Percentiles rank a stretch among this genome's conserved stretches.
Conservation (phyloP, 2,797 vertebrate species). For the Acrossocheilus wenchowensis region DNA sequence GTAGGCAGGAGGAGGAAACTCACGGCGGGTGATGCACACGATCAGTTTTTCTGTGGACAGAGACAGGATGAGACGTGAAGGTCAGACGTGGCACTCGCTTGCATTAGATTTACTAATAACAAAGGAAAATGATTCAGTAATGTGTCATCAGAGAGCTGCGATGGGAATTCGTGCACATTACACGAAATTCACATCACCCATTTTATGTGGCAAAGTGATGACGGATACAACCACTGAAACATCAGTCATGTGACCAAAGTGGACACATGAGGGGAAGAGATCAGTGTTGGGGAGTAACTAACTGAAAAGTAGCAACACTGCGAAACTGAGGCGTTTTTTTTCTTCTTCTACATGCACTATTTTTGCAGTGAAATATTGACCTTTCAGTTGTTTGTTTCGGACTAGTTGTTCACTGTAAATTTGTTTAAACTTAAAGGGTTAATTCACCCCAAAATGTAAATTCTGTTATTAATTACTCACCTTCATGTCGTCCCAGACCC, state of each 20-base stretch:
- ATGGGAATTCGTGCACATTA: constrained; percentile 40
- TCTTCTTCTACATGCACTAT: too few relatives aligned
- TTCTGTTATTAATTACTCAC: too few relatives aligned
- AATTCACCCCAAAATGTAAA: too few relatives aligned
- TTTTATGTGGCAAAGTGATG: not conserved
- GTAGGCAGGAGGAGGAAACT: constrained; percentile 78
- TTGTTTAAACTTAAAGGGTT: not conserved
- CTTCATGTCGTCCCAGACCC: too few relatives aligned
- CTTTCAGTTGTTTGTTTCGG: not conserved
- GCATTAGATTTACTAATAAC: not conserved
- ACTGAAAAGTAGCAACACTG: not conserved
- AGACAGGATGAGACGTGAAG: constrained; percentile 47
- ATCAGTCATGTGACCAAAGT: constrained; percentile 50
- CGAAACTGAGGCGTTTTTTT: too few relatives aligned
- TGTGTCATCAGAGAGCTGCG: not conserved
- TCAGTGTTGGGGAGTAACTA: constrained; percentile 33
- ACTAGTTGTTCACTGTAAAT: not conserved
- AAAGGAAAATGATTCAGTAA: not conserved
- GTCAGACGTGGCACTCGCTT: not conserved
- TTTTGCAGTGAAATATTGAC: not conserved
- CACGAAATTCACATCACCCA: constrained; percentile 47
- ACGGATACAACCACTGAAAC: constrained; percentile 30
- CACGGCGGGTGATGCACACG: constrained; percentile 80
- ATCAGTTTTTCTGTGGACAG: constrained; percentile 80
- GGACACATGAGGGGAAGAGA: constrained; percentile 46